These are phyloP conservation scores for Drosophila oshimai DNA, from an alignment of 1,140 invertebrate genomes.

Conservation along the genomic window DNA sequence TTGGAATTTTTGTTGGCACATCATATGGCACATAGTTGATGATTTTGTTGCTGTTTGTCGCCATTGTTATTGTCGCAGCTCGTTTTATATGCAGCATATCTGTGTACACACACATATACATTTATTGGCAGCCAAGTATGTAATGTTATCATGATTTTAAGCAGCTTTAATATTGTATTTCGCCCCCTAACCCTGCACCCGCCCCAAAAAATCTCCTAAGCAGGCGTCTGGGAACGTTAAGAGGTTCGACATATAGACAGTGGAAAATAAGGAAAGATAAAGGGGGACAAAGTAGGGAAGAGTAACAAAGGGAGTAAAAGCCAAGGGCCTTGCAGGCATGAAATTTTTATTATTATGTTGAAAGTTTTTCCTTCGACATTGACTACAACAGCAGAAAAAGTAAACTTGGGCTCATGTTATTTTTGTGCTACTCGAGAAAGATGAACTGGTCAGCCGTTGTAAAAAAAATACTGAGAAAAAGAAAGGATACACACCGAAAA, in stretches of 20 bases:
- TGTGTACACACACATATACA: slow-evolving; percentile 16
- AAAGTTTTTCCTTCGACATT: slow-evolving; percentile 50
- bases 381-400: background rate
- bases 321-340: slow-evolving; percentile 44
- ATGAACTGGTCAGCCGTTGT: slow-evolving; percentile 64
- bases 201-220: background rate
- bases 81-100: slow-evolving; percentile 6
- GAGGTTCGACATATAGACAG: slow-evolving; percentile 3
- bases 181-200: background rate
- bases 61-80: slow-evolving; percentile 44
- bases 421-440: slow-evolving; percentile 55
- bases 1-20: slow-evolving; percentile 53
- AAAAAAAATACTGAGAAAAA: background rate
- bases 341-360: slow-evolving; percentile 77
- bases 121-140: slow-evolving; percentile 46
- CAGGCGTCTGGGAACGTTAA: slow-evolving; percentile 27
- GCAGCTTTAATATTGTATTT: slow-evolving; percentile 64
- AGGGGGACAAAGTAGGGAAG: background rate
- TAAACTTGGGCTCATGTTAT: slow-evolving; percentile 33
- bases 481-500: slow-evolving; percentile 1
- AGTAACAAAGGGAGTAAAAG: background rate
- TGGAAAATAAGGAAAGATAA: background rate
- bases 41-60: slow-evolving; percentile 18
- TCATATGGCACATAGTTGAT: slow-evolving; percentile 60
- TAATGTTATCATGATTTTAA: slow-evolving; percentile 72